A percentile compares a stretch with the other conserved stretches of the same genome.
phyloP scores from a whole-genome alignment of 2,888 invertebrate genomes.

The Xanthorhoe designata region DNA sequence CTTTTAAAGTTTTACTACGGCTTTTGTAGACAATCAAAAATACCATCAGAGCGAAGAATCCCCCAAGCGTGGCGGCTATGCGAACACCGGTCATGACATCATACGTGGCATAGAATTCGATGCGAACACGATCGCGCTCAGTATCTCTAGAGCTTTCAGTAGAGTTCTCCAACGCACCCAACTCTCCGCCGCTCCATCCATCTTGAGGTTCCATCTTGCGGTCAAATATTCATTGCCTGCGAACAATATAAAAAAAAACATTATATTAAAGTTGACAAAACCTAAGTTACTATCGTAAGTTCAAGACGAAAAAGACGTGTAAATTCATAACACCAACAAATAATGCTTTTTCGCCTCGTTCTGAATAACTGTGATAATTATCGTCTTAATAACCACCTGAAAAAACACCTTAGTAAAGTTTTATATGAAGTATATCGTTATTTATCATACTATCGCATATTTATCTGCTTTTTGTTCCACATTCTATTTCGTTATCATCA shows the following conservation, averaged over 20 bases:
- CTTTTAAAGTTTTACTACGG: constrained; percentile 91
- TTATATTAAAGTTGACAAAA: neutral
- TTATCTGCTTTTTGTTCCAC: neutral
- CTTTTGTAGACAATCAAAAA: constrained; percentile 96
- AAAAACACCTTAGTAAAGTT: too few species aligned
- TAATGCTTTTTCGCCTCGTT: too few species aligned
- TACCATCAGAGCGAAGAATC: constrained; percentile 96
- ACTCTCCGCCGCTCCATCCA: constrained; percentile 72
- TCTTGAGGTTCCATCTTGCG: constrained; percentile 78
- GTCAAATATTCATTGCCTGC: constrained; percentile 82
- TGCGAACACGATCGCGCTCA: constrained; percentile 89
- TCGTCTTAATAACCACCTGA: too few species aligned
- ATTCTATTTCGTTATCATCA: neutral
- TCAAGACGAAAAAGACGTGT: neutral
- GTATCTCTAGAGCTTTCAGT: constrained; percentile 72
- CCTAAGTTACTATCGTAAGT: neutral
- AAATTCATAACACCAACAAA: too few species aligned
- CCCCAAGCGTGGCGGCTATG: constrained; percentile 95
- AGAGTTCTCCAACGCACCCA: constrained; percentile 69
- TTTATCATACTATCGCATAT: too few species aligned
- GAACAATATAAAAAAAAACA: constrained; percentile 50
- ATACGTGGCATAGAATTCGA: constrained; percentile 95
- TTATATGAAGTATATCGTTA: too few species aligned
- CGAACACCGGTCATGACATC: constrained; percentile 97
- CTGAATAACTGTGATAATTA: too few species aligned